phyloP scores from a whole-genome alignment of 2,888 invertebrate species.

The Phalera bucephala region DNA sequence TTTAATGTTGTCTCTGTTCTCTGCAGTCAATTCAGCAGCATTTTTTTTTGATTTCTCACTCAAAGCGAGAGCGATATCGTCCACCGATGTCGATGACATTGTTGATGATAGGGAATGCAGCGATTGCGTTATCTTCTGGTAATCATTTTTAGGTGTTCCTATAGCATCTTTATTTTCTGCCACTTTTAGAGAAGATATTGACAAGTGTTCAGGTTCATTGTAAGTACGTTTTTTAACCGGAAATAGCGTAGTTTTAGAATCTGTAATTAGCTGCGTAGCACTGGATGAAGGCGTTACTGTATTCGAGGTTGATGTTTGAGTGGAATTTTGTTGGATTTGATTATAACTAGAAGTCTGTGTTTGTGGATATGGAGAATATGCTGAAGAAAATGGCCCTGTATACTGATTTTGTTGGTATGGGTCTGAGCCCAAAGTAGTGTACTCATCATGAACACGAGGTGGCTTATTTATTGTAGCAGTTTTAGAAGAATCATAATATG shows the following conservation, averaged over 20 bases:
- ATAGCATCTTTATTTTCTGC: slow-evolving; percentile 49
- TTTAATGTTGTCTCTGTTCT: slow-evolving; percentile 42
- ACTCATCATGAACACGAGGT: slow-evolving; percentile 80
- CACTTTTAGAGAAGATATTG: slow-evolving; percentile 39
- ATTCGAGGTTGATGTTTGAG: slow-evolving; percentile 44
- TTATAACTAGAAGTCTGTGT: slow-evolving; percentile 56
- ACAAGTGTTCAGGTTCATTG: slow-evolving; percentile 70
- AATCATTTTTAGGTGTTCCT: slow-evolving; percentile 49
- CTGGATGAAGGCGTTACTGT: slow-evolving; percentile 35
- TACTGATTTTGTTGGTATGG: slow-evolving; percentile 80
- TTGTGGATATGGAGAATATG: slow-evolving; percentile 64
- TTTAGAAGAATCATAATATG: slow-evolving; percentile 85
- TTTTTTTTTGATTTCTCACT: slow-evolving; percentile 69
- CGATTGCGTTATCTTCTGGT: slow-evolving; percentile 45
- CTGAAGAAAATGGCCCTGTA: slow-evolving; percentile 62
- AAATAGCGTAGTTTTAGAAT: slow-evolving; percentile 72
- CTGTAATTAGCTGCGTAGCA: slow-evolving; percentile 45
- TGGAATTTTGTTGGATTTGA: slow-evolving; percentile 49
- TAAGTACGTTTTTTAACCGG: slow-evolving; percentile 86
- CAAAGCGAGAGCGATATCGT: slow-evolving; percentile 67
- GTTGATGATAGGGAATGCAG: slow-evolving; percentile 42
- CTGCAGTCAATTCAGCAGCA: slow-evolving; percentile 38
- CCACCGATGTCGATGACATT: slow-evolving; percentile 51
- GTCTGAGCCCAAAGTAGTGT: slow-evolving; percentile 78
- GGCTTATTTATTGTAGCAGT: slow-evolving; percentile 68